Conservation (phyloP, 2,113 vertebrate genomes). For the Hystrix brachyura region DNA sequence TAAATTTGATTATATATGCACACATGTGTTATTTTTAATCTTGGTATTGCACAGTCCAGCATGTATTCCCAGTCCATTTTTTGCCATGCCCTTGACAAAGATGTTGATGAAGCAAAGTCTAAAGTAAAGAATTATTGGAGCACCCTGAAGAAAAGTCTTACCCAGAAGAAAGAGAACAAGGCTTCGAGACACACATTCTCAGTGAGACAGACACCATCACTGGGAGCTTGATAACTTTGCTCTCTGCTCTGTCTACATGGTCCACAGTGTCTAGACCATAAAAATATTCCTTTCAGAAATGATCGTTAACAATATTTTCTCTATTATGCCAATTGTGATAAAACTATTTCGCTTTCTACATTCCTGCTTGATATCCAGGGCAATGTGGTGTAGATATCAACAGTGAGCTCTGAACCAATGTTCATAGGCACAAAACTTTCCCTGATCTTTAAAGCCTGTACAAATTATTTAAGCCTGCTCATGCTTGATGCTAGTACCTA, state of each 20-base stretch:
- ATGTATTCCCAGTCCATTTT: neutral
- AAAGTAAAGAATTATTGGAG: neutral
- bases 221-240: neutral
- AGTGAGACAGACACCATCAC: neutral
- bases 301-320: neutral
- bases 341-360: neutral
- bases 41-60: neutral
- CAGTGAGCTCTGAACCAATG: rapidly evolving
- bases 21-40: slow-evolving; percentile 28
- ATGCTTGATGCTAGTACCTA: neutral
- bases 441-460: neutral
- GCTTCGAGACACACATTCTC: neutral
- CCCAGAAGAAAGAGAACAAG: neutral
- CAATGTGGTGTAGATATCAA: neutral
- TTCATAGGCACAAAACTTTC: neutral
- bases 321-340: neutral
- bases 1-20: slow-evolving; percentile 15
- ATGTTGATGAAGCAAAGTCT: neutral
- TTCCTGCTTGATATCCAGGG: neutral
- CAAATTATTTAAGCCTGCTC: neutral
- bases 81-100: neutral
- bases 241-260: neutral
- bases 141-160: neutral
- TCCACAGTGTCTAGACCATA: neutral
- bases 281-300: neutral